A percentile compares a stretch with the other conserved stretches of the same genome.
These are phyloP conservation scores for Apus apus DNA, from an alignment of 2,113 vertebrate genomes.

Conservation along the genomic window DNA sequence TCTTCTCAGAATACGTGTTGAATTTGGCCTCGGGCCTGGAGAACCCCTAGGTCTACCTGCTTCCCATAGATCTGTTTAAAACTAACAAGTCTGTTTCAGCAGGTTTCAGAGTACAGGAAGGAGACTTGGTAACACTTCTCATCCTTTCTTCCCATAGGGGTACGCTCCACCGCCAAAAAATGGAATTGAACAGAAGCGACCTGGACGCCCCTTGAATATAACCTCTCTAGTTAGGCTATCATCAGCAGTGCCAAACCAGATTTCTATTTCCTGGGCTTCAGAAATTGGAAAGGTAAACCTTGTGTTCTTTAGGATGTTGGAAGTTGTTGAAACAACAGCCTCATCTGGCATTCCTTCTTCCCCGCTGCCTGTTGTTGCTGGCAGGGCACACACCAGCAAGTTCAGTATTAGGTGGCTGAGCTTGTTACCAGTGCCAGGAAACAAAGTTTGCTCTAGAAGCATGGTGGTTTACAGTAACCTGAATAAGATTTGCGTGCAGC, in stretches of 20 bases:
- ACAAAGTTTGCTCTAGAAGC: not conserved
- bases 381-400: not conserved
- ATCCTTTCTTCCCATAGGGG: slow-evolving; percentile 77
- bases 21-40: not conserved
- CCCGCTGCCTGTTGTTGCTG: not conserved
- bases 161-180: slow-evolving; percentile 94
- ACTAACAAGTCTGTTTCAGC: not conserved
- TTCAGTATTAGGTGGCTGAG: not conserved
- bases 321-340: not conserved
- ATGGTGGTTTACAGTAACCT: not conserved
- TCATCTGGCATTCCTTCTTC: not conserved
- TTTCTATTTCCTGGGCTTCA: slow-evolving; percentile 95
- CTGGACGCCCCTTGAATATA: slow-evolving; percentile 92
- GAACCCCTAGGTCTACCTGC: not conserved
- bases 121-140: not conserved
- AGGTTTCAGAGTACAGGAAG: not conserved
- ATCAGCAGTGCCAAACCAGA: slow-evolving; percentile 96
- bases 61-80: not conserved
- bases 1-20: not conserved
- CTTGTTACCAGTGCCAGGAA: not conserved
- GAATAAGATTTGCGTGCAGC: not conserved
- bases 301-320: not conserved
- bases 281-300: slow-evolving; percentile 93
- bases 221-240: slow-evolving; percentile 93
- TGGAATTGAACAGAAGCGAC: slow-evolving; percentile 95